Conservation (phyloP, 2,888 invertebrate species). For the Nezara viridula region DNA sequence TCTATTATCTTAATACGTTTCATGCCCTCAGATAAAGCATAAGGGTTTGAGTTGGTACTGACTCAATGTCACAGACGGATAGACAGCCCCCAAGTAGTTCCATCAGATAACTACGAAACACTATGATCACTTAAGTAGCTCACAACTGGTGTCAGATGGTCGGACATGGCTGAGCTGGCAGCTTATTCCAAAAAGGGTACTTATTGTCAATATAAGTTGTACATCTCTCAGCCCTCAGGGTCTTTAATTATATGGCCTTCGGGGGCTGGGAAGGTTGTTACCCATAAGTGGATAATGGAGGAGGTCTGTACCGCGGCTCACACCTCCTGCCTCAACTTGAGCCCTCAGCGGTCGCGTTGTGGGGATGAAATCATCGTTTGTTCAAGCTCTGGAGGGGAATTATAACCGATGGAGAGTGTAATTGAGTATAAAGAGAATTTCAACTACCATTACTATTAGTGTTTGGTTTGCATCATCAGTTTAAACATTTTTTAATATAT, state of each 20-base stretch:
- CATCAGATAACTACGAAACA: conserved; percentile 9
- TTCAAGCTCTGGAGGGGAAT: neutral
- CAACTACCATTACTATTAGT: neutral
- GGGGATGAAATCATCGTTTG: neutral
- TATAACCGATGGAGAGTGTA: neutral
- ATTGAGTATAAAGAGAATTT: neutral
- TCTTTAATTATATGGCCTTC: conserved; percentile 30
- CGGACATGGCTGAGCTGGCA: neutral
- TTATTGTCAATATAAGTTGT: conserved; percentile 49
- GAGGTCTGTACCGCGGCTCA: conserved; percentile 6
- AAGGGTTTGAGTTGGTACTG: neutral
- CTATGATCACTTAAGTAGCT: neutral
- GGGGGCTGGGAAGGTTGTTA: neutral
- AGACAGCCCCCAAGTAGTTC: neutral
- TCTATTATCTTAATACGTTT: neutral
- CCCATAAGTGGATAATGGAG: conserved; percentile 39
- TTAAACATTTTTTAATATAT: no score
- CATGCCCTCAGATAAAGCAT: neutral
- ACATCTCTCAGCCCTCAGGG: conserved; percentile 27
- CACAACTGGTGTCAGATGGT: conserved; percentile 41
- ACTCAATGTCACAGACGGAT: conserved; percentile 23
- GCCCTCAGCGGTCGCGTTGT: conserved; percentile 15
- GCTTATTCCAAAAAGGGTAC: conserved; percentile 31
- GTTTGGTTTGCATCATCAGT: no score
- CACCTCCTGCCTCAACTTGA: conserved; percentile 13